Evolutionary conservation across 1,140 invertebrate genomes (phyloP), one percentile per base, ranked within the genome.

Genomic region (Augochlora pura): DNA sequence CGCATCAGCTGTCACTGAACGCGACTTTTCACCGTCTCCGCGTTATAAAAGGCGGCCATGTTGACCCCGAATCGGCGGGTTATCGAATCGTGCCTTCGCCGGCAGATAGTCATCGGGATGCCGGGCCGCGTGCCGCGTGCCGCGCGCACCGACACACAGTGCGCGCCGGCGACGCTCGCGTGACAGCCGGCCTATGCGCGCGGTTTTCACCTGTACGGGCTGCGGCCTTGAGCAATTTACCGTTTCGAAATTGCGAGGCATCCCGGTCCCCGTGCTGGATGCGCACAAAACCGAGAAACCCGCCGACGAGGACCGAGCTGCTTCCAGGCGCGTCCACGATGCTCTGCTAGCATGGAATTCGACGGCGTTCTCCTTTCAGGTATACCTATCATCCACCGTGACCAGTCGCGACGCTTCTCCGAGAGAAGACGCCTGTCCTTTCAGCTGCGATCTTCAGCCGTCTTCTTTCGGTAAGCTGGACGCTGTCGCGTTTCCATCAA

Each of bases 61-160:
- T 85, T 89, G 88, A 89, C 87, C 84, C 84, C 84, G 83, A 85
- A 88, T 84, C 85, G 84, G 78, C 83, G 85, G 87, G 88, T 89
- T 87, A 88, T 88, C 88, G 83, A 85, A 62, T 79, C 72, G 68
- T 63, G 71, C 62, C 65, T 82, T 74, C 78, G 65, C 59, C 73
- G 68, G 65, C 81, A 82, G 84, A 88, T 84, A 87, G 67, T 71
- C 82, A 87, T 88, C 88, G 76, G 81, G 72, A 86, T 83, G 79
- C 59, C 64, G 62, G 65, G 46, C 46, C 32, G 32, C 32, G 32
- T 32, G 32, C 32, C 32, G 32, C 64, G 62, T 70, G 46, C 46
- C 42, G 42, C 14, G 42, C 66, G 62, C 49, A 21, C 46, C 66
- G 80, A 82, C 80, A 27, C 42, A 78, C 74, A 39, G 52, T 72